Evolutionary conservation across 2,888 invertebrate genomes (phyloP).

Genomic region (Phengaris alcon): DNA sequence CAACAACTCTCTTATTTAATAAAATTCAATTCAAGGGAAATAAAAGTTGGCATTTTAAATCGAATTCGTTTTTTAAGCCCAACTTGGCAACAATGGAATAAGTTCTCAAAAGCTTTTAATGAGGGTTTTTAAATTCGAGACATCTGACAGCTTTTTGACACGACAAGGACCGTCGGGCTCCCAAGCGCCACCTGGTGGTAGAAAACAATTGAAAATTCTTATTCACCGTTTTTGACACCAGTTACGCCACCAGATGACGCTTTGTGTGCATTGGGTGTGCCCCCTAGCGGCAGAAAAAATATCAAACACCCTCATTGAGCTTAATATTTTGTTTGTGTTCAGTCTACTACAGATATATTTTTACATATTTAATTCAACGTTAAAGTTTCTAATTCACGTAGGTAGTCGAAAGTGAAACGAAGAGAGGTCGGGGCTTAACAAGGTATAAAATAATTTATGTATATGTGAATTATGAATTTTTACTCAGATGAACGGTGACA

Average conservation of each 20-base stretch:
- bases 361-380: not conserved
- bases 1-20: not conserved
- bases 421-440: not conserved
- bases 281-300: no score
- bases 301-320: not conserved
- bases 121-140: no score
- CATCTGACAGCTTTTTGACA: no score
- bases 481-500: no score
- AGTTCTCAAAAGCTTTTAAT: conserved; percentile 19
- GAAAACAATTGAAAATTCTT: no score
- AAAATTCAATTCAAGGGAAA: conserved; percentile 1
- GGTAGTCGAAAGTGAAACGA: not conserved
- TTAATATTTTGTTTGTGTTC: conserved; percentile 18
- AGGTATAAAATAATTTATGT: not conserved
- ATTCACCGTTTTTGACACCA: no score
- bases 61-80: conserved; percentile 1
- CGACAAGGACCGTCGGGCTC: no score
- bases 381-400: not conserved
- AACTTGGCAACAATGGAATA: conserved; percentile 3
- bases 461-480: not conserved
- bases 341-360: not conserved
- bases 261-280: no score
- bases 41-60: conserved; percentile 16
- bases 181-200: no score
- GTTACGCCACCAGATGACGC: no score